Percentiles rank a stretch among this genome's conserved stretches.
Conservation (phyloP, 2,113 vertebrate genomes). For the Passer montanus region DNA sequence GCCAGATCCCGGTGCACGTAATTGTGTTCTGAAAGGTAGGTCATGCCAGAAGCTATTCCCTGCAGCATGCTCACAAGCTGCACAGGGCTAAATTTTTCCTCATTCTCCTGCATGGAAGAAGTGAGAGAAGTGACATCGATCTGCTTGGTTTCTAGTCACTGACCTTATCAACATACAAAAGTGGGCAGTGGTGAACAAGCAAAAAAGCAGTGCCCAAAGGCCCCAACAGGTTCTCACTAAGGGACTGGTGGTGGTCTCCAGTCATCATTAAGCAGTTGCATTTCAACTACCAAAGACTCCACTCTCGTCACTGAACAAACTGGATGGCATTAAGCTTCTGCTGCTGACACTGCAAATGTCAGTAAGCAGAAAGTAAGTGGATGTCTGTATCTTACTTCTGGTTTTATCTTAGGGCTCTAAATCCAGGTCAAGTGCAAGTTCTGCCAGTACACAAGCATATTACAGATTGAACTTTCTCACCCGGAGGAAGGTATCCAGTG, state of each 20-base stretch:
- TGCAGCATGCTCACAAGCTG: conserved; percentile 81
- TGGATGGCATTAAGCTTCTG: background rate
- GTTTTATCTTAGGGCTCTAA: background rate
- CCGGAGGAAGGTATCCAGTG: conserved; percentile 92
- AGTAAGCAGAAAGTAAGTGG: background rate
- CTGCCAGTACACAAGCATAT: background rate
- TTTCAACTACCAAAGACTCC: background rate
- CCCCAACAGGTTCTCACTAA: background rate
- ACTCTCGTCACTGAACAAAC: background rate
- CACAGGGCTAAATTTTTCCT: conserved; percentile 75
- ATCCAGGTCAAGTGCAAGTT: background rate
- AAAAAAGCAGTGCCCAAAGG: background rate
- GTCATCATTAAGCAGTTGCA: background rate
- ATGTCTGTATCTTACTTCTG: background rate
- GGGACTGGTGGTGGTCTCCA: background rate
- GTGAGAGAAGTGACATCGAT: background rate
- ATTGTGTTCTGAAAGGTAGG: conserved; percentile 78
- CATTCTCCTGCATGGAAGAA: conserved; percentile 64
- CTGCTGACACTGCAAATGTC: background rate
- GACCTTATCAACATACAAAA: background rate
- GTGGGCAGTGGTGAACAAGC: background rate
- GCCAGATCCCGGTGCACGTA: conserved; percentile 80
- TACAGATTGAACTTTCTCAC: conserved; percentile 69
- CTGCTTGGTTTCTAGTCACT: background rate
- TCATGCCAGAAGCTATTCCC: conserved; percentile 82